phyloP scores from a whole-genome alignment of 2,888 invertebrate species.

The Stenurella melanura region DNA sequence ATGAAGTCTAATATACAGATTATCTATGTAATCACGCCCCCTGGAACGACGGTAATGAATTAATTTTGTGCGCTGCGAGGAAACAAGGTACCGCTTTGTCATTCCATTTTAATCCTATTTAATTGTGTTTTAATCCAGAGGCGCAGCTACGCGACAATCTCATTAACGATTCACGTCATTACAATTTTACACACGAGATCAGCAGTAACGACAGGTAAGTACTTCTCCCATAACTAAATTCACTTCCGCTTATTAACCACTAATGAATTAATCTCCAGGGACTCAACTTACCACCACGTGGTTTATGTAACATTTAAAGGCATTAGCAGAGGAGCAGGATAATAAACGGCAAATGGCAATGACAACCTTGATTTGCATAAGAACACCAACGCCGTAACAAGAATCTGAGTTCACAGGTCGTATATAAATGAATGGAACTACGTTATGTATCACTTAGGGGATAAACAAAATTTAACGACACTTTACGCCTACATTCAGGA shows the following conservation, averaged over 20 bases:
- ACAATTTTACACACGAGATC: neutral
- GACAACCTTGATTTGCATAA: neutral
- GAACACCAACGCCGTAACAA: neutral
- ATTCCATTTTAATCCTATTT: slow-evolving; percentile 65
- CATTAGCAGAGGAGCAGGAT: neutral
- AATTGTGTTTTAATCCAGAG: slow-evolving; percentile 47
- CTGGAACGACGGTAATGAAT: slow-evolving; percentile 65
- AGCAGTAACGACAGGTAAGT: slow-evolving; percentile 25
- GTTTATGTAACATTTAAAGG: neutral
- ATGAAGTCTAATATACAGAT: slow-evolving; percentile 23
- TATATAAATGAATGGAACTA: neutral
- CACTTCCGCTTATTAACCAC: slow-evolving; percentile 38
- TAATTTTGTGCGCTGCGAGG: slow-evolving; percentile 64
- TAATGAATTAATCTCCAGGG: slow-evolving; percentile 31
- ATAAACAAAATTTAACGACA: too few relatives aligned
- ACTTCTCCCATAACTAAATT: slow-evolving; percentile 36
- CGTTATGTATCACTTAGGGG: too few relatives aligned
- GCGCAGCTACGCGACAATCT: slow-evolving; percentile 37
- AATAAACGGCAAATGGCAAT: neutral
- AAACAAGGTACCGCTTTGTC: slow-evolving; percentile 65
- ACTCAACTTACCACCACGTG: neutral
- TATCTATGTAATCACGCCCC: slow-evolving; percentile 53
- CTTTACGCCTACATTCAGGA: too few relatives aligned
- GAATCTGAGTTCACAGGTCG: neutral
- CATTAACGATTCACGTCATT: slow-evolving; percentile 35